These are phyloP conservation scores for Lutjanus erythropterus DNA, from an alignment of 2,113 vertebrate genomes.

Conservation along the genomic window DNA sequence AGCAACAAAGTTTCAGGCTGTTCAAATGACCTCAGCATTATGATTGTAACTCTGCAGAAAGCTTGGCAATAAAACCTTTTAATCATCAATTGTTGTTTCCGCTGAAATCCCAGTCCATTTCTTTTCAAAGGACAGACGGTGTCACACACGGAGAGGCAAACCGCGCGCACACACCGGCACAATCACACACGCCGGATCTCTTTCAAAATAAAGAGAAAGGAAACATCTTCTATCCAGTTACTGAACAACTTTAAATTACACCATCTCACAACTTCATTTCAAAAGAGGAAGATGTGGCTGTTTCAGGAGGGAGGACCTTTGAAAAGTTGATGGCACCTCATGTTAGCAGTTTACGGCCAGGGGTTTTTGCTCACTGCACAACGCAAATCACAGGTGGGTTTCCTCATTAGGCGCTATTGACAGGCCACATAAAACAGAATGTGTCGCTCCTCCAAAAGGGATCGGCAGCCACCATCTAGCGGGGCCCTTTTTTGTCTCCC, in stretches of 20 bases:
- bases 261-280: constrained; percentile 79
- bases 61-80: constrained; percentile 75
- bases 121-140: constrained; percentile 72
- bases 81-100: constrained; percentile 81
- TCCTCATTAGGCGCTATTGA: constrained; percentile 85
- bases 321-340: constrained; percentile 79
- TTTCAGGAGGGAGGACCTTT: constrained; percentile 75
- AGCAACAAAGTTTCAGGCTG: constrained; percentile 70
- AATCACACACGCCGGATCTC: constrained; percentile 39
- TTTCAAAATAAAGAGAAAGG: constrained; percentile 69
- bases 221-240: constrained; percentile 59
- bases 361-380: constrained; percentile 67
- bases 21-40: constrained; percentile 78
- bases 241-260: constrained; percentile 78
- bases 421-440: constrained; percentile 85
- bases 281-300: constrained; percentile 57
- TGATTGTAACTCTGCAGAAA: constrained; percentile 73
- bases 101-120: constrained; percentile 75
- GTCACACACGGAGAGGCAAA: constrained; percentile 42
- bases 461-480: constrained; percentile 54
- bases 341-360: constrained; percentile 79
- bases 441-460: constrained; percentile 66
- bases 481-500: constrained; percentile 46
- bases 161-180: constrained; percentile 24
- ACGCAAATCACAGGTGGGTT: constrained; percentile 82